These are phyloP conservation scores for Piaya cayana DNA, from an alignment of 2,113 vertebrate species.

Conservation along the genomic window DNA sequence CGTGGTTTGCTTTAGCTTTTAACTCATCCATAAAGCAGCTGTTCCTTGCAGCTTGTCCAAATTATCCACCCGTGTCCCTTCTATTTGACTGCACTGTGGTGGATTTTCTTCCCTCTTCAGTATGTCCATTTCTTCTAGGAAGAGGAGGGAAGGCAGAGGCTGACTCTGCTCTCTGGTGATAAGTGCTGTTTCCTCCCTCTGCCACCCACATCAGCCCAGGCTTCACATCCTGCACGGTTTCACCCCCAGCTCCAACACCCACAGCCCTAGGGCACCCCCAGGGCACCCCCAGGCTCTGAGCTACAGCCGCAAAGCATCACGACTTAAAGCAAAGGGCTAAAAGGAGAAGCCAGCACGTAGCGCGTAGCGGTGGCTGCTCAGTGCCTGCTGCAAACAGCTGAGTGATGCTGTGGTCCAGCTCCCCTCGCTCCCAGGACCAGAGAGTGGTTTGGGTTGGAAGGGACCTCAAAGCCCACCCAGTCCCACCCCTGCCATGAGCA, in stretches of 20 bases:
- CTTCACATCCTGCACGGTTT: background rate
- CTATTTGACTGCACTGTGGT: fast-evolving
- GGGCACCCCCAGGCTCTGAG: too few species aligned
- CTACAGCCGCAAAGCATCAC: background rate
- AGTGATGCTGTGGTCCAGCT: background rate
- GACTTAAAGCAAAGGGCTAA: fast-evolving
- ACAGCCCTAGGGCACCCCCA: fast-evolving
- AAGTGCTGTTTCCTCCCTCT: background rate
- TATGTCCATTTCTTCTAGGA: background rate
- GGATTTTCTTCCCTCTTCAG: background rate
- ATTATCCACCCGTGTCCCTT: background rate
- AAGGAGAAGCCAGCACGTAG: background rate
- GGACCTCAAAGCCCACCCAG: too few species aligned
- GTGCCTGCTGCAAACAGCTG: fast-evolving
- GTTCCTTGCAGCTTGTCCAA: background rate
- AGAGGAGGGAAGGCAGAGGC: background rate
- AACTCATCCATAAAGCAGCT: background rate
- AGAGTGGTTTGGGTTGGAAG: too few species aligned
- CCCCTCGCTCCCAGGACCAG: background rate
- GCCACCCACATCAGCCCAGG: background rate
- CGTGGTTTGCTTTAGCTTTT: fast-evolving
- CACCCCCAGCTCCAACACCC: background rate
- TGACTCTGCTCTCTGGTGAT: background rate
- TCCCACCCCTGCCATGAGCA: too few species aligned
- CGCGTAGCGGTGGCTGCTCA: fast-evolving